Evolutionary conservation across 2,113 vertebrate genomes (phyloP).

Genomic region (pig (Sus scrofa)): T2T-Sscrofa CM000813.6:22200501-22201000

Average conservation of each 20-base stretch:
- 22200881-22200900: no score
- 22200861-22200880: no score
- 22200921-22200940: no score
- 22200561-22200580: neutral
- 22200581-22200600: neutral
- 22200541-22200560: neutral
- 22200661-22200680: neutral
- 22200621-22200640: neutral
- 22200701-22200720: neutral
- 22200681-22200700: neutral
- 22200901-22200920: no score
- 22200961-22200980: no score
- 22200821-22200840: no score
- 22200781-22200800: neutral
- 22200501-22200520: neutral
- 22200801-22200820: neutral
- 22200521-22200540: neutral
- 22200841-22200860: no score
- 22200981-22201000: no score
- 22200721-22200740: neutral
- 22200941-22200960: no score
- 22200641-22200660: neutral
- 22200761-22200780: neutral
- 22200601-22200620: neutral
- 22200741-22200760: neutral